Evolutionary conservation across 2,113 vertebrate genomes (phyloP).

Genomic region (Pycnonotus jocosus): DNA sequence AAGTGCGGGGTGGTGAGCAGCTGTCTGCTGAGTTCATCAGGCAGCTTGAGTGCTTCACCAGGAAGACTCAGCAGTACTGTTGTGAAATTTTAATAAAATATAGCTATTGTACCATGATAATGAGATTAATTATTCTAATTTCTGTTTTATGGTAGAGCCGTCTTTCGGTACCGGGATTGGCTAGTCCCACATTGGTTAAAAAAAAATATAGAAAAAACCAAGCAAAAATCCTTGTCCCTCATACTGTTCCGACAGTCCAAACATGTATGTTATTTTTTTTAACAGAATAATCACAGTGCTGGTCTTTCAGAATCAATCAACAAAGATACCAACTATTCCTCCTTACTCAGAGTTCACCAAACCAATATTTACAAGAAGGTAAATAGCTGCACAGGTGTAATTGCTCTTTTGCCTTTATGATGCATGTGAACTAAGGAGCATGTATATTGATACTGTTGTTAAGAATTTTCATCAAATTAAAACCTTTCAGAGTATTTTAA

Average conservation of each 20-base stretch:
- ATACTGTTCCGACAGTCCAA: not conserved
- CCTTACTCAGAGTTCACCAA: not conserved
- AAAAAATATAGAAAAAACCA: not conserved
- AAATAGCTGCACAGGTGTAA: not conserved
- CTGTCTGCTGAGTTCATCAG: not conserved
- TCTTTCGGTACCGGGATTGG: not conserved
- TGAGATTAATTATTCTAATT: not conserved
- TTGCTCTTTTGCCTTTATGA: not conserved
- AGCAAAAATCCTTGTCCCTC: not conserved
- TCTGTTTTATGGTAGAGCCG: not conserved
- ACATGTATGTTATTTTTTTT: not conserved
- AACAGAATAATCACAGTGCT: not conserved
- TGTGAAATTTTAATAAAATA: not conserved
- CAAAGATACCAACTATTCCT: not conserved
- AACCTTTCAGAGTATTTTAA: not conserved
- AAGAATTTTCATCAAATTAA: not conserved
- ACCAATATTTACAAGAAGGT: not conserved
- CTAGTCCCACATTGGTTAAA: not conserved
- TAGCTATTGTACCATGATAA: not conserved
- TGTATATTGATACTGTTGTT: not conserved
- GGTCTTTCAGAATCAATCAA: not conserved
- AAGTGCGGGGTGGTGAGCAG: not conserved
- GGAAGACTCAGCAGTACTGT: not conserved
- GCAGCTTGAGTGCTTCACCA: not conserved
- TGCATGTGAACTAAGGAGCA: not conserved